These are phyloP conservation scores for Beaufortia kweichowensis DNA, from an alignment of 2,113 vertebrate genomes.

Conservation along the genomic window DNA sequence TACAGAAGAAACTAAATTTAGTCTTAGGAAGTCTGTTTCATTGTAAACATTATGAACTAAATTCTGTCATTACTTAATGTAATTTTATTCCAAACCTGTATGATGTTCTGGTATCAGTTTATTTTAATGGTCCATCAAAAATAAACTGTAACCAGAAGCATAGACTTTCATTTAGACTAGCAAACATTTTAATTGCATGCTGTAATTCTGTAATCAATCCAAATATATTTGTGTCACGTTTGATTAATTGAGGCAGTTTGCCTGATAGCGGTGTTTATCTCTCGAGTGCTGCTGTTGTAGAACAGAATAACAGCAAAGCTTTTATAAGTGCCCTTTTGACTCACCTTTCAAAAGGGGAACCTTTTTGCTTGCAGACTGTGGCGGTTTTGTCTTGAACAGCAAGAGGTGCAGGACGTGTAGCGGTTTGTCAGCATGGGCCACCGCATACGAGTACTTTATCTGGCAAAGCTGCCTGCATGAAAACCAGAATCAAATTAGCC, in stretches of 20 bases:
- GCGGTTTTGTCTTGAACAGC: constrained; percentile 14
- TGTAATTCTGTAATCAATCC: background rate
- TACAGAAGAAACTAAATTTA: background rate
- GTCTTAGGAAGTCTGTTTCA: background rate
- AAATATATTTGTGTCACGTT: background rate
- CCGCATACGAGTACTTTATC: background rate
- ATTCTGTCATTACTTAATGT: background rate
- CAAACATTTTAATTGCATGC: background rate
- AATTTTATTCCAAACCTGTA: too few relatives aligned
- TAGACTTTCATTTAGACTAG: background rate
- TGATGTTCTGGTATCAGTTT: too few relatives aligned
- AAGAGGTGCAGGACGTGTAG: background rate
- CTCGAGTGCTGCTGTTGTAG: constrained; percentile 8
- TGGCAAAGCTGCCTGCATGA: background rate
- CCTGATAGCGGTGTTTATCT: constrained; percentile 23
- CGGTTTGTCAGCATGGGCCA: background rate
- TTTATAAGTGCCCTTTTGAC: background rate
- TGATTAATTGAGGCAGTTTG: background rate
- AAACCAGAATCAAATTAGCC: background rate
- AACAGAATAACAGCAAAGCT: background rate
- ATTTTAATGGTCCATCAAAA: too few relatives aligned
- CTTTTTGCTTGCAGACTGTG: background rate
- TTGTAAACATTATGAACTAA: background rate
- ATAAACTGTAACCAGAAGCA: too few relatives aligned
- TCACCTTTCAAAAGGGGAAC: background rate